These are phyloP conservation scores for Cynopterus sphinx DNA, from an alignment of 2,797 vertebrate species.

Conservation along the genomic window DNA sequence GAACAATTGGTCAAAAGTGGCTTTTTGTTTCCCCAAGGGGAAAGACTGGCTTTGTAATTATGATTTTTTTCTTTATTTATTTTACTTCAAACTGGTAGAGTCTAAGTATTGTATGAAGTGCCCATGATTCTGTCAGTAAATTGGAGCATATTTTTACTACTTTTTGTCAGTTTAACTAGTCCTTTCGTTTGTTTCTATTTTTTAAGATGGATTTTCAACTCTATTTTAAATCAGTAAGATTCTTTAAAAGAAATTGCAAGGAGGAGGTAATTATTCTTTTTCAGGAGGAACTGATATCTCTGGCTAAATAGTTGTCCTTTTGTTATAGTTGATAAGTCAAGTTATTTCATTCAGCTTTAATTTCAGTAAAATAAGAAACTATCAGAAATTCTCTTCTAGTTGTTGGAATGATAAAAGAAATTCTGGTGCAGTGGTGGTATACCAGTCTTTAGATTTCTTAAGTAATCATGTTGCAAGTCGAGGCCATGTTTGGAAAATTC, in stretches of 20 bases:
- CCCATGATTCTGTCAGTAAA: conserved; percentile 78
- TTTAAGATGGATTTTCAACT: conserved; percentile 75
- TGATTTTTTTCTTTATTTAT: conserved; percentile 88
- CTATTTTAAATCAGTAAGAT: conserved; percentile 61
- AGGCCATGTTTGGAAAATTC: conserved; percentile 42
- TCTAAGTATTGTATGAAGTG: conserved; percentile 81
- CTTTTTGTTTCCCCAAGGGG: conserved; percentile 86
- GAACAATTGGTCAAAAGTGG: conserved; percentile 85
- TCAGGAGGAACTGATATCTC: conserved; percentile 82
- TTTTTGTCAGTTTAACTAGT: conserved; percentile 65
- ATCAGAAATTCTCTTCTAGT: background rate
- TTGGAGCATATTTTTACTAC: conserved; percentile 80
- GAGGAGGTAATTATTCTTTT: conserved; percentile 73
- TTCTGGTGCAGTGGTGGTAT: conserved; percentile 50
- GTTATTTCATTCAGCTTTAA: conserved; percentile 60
- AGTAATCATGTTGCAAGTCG: conserved; percentile 40
- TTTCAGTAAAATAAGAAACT: conserved; percentile 51
- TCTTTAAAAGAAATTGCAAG: conserved; percentile 55
- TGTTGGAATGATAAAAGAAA: conserved; percentile 54
- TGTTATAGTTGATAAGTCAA: conserved; percentile 71
- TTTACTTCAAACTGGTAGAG: conserved; percentile 83
- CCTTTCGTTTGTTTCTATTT: conserved; percentile 72
- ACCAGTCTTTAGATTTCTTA: conserved; percentile 59
- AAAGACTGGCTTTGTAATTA: conserved; percentile 85
- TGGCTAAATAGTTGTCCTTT: conserved; percentile 72